phyloP scores from a whole-genome alignment of 37 sponge, comb jelly and placozoan species.

The Oopsacas minuta region DNA sequence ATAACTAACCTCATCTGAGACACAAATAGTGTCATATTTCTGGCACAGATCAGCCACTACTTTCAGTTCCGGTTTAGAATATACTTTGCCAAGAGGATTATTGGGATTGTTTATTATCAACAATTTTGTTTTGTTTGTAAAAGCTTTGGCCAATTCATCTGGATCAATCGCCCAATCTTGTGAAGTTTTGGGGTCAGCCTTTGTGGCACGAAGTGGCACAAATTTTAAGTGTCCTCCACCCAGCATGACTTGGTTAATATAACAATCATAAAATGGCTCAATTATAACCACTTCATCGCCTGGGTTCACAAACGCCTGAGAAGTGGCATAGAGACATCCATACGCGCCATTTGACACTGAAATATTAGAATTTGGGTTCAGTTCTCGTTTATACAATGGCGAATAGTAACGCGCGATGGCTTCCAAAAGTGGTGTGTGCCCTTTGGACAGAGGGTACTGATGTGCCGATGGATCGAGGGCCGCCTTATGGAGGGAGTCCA shows the following conservation, averaged over 20 bases:
- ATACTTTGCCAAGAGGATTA: conserved; percentile 85
- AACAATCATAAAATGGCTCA: conserved; percentile 95
- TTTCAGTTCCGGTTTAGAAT: conserved; percentile 51
- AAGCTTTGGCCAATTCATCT: conserved; percentile 64
- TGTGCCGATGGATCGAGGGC: conserved; percentile 28
- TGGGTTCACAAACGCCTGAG: conserved; percentile 56
- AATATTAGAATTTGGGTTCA: conserved; percentile 39
- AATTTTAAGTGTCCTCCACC: conserved; percentile 48
- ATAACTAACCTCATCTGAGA: conserved; percentile 80
- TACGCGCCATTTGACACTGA: conserved; percentile 68
- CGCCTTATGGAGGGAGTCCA: conserved; percentile 57
- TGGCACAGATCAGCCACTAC: conserved; percentile 77
- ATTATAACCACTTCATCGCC: conserved; percentile 95
- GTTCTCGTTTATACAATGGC: conserved; percentile 34
- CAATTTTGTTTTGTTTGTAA: conserved; percentile 67
- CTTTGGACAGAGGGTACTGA: conserved; percentile 76
- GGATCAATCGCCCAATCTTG: conserved; percentile 63
- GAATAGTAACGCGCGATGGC: conserved; percentile 70
- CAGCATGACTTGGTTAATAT: conserved; percentile 56
- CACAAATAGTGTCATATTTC: conserved; percentile 68
- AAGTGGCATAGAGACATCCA: conserved; percentile 42
- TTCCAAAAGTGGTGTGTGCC: conserved; percentile 75
- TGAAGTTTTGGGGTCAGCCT: conserved; percentile 28
- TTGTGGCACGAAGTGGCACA: conserved; percentile 69
- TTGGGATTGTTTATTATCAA: conserved; percentile 85